Conservation (phyloP, 2,888 invertebrate species). For the Iphiclides podalirius region DNA sequence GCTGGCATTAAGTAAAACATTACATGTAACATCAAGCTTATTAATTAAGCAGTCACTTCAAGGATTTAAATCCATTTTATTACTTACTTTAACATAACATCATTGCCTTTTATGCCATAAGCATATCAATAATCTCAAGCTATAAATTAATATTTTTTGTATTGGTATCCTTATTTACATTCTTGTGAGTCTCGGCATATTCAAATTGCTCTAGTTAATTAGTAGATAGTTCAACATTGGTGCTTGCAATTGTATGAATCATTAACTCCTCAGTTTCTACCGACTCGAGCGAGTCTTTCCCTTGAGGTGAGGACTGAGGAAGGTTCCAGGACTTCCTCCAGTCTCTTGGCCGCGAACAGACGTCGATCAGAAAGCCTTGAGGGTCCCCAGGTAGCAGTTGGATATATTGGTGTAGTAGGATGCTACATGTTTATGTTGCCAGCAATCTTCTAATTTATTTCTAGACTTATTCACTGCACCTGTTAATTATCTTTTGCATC, state of each 20-base stretch:
- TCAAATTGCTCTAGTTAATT: background rate
- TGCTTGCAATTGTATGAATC: slow-evolving; percentile 11
- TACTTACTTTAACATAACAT: background rate
- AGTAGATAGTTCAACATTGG: no score
- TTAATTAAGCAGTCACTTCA: background rate
- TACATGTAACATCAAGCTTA: background rate
- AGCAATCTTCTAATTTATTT: slow-evolving; percentile 23
- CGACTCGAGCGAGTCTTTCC: slow-evolving; percentile 81
- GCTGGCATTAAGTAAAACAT: background rate
- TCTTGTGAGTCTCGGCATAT: no score
- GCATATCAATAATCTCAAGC: background rate
- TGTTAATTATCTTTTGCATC: background rate
- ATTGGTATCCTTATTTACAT: no score
- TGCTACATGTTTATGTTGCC: slow-evolving; percentile 22
- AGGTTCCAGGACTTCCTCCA: slow-evolving; percentile 61
- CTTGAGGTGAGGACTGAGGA: slow-evolving; percentile 80
- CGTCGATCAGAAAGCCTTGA: slow-evolving; percentile 82
- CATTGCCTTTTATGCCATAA: background rate
- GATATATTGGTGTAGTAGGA: slow-evolving; percentile 31
- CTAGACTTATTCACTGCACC: slow-evolving; percentile 15
- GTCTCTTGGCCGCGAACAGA: slow-evolving; percentile 69
- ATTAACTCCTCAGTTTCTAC: slow-evolving; percentile 66
- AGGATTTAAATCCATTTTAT: background rate
- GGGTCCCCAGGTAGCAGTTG: slow-evolving; percentile 71
- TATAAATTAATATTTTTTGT: no score